Conservation (phyloP, 1,140 invertebrate species). For the Drosophila repletoides region DNA sequence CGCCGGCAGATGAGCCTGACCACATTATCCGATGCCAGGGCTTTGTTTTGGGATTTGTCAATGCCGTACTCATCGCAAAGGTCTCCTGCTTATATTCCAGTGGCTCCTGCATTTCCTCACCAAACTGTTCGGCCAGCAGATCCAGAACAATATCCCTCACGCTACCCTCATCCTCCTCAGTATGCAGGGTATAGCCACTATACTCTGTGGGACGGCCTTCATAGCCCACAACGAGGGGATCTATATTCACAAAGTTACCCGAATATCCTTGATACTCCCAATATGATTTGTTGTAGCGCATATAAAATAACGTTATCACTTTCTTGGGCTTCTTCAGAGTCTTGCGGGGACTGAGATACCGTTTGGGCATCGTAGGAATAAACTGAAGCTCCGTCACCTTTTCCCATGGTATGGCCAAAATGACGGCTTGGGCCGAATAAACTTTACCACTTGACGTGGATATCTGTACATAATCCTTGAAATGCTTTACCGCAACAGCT, state of each 20-base stretch:
- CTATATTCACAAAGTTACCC: slow-evolving; percentile 49
- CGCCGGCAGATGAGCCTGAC: slow-evolving; percentile 65
- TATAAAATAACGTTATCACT: slow-evolving; percentile 51
- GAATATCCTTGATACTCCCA: slow-evolving; percentile 61
- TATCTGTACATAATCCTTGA: slow-evolving; percentile 66
- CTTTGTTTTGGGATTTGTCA: slow-evolving; percentile 38
- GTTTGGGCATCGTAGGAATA: slow-evolving; percentile 46
- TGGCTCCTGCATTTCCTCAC: slow-evolving; percentile 56
- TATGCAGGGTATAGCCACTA: slow-evolving; percentile 56
- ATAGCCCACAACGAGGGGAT: slow-evolving; percentile 55
- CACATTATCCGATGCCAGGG: slow-evolving; percentile 72
- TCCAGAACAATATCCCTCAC: slow-evolving; percentile 38
- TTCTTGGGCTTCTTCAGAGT: neutral
- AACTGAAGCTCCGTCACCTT: slow-evolving; percentile 48
- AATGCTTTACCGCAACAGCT: slow-evolving; percentile 44
- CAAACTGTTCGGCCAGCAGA: slow-evolving; percentile 42
- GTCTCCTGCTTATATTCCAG: slow-evolving; percentile 33
- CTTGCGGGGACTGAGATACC: neutral
- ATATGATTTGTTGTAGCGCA: slow-evolving; percentile 49
- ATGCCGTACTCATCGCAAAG: slow-evolving; percentile 24
- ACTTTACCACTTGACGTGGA: slow-evolving; percentile 19
- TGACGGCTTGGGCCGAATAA: slow-evolving; percentile 52
- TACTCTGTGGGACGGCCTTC: slow-evolving; percentile 21
- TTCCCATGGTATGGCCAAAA: slow-evolving; percentile 73
- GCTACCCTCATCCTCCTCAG: slow-evolving; percentile 5